These are phyloP conservation scores for Erebia aethiops DNA, from an alignment of 2,888 invertebrate genomes.

Conservation along the genomic window DNA sequence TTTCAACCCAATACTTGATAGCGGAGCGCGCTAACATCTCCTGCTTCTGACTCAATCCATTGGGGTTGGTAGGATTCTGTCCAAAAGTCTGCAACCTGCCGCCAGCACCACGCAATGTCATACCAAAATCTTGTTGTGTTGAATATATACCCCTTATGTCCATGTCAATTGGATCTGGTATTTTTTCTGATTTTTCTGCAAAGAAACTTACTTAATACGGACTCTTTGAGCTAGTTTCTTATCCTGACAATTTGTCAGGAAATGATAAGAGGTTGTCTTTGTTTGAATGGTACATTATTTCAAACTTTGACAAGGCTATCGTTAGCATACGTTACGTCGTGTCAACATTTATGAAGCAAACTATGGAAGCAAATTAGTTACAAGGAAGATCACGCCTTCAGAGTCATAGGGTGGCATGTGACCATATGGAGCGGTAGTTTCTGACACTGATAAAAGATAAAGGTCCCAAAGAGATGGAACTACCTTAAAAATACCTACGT, in stretches of 20 bases:
- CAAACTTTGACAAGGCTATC: too few relatives aligned
- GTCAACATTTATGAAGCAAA: too few relatives aligned
- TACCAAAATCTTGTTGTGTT: constrained; percentile 90
- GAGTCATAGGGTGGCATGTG: too few relatives aligned
- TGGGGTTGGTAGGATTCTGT: constrained; percentile 84
- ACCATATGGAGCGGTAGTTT: too few relatives aligned
- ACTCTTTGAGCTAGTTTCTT: neutral
- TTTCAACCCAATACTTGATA: constrained; percentile 95
- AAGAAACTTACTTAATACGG: neutral
- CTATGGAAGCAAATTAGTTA: too few relatives aligned
- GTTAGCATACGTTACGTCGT: too few relatives aligned
- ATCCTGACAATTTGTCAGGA: neutral
- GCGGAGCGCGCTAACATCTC: constrained; percentile 93
- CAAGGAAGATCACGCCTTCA: too few relatives aligned
- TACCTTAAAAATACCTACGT: too few relatives aligned
- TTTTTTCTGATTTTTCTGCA: constrained; percentile 72
- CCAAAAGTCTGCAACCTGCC: constrained; percentile 86
- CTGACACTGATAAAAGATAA: too few relatives aligned
- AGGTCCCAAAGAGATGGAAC: too few relatives aligned
- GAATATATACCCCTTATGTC: constrained; percentile 90
- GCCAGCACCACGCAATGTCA: constrained; percentile 87
- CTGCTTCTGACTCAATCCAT: constrained; percentile 91
- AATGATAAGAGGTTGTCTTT: too few relatives aligned
- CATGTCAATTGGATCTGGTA: constrained; percentile 82
- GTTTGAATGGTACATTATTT: too few relatives aligned